Conservation (phyloP, 2,888 invertebrate species). For the Drosophila sordidapex region DNA sequence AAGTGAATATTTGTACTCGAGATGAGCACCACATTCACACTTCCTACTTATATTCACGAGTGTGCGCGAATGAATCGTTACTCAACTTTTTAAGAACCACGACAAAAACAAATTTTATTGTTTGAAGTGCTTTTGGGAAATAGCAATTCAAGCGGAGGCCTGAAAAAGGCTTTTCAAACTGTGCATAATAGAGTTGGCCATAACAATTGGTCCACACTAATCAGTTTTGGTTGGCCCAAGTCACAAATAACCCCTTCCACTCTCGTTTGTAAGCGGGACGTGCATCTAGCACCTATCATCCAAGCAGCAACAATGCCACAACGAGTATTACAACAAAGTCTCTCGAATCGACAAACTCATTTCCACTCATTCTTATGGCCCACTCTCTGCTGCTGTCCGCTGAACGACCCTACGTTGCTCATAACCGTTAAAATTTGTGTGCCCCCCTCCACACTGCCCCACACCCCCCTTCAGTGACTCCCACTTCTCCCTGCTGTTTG, state of each 20-base stretch:
- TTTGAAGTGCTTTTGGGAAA: neutral
- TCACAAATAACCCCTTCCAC: constrained; percentile 3
- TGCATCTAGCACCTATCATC: constrained; percentile 11
- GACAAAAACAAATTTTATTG: neutral
- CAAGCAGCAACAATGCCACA: constrained; percentile 15
- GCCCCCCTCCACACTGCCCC: neutral
- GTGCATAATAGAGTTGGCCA: neutral
- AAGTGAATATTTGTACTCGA: neutral
- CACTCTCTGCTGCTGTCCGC: constrained; percentile 3
- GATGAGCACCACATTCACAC: neutral
- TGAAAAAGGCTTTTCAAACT: neutral
- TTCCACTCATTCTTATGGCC: neutral
- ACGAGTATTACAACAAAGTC: constrained; percentile 29
- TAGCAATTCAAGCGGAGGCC: neutral
- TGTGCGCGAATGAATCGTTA: neutral
- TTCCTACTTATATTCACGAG: neutral
- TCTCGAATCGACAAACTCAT: constrained; percentile 9
- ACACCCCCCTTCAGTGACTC: neutral
- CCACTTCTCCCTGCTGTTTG: neutral
- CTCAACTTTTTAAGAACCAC: neutral
- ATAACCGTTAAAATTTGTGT: constrained; percentile 76
- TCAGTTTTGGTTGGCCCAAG: constrained; percentile 8
- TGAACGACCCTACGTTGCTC: constrained; percentile 45
- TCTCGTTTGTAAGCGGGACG: neutral
- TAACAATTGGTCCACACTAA: constrained; percentile 13